phyloP scores from a whole-genome alignment of 2,113 vertebrate genomes.

The Zosterops hypoxanthus region DNA sequence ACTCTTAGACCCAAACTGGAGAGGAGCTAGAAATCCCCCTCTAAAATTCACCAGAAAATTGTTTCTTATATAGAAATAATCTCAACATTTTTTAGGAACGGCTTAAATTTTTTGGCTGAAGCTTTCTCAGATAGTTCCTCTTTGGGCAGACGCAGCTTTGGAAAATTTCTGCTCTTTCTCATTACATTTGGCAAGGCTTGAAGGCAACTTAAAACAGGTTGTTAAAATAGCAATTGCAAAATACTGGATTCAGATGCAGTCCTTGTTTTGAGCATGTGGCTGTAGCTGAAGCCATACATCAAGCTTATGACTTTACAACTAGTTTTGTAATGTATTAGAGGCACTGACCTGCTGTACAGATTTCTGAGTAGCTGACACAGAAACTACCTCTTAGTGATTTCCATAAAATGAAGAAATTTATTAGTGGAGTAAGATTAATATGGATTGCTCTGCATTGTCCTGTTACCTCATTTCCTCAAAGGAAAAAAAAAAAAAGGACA shows the following conservation, averaged over 20 bases:
- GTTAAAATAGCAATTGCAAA: constrained; percentile 49
- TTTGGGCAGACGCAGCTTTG: background rate
- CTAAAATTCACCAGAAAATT: background rate
- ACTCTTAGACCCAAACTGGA: background rate
- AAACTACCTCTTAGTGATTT: background rate
- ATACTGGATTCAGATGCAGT: background rate
- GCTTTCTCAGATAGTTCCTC: background rate
- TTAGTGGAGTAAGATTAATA: background rate
- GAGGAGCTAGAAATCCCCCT: background rate
- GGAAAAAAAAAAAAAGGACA: background rate
- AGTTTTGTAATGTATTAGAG: background rate
- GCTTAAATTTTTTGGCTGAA: background rate
- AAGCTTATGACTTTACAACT: background rate
- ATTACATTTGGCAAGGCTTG: constrained; percentile 37
- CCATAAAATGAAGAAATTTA: background rate
- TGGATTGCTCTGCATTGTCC: background rate
- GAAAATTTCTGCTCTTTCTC: constrained; percentile 28
- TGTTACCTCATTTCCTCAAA: background rate
- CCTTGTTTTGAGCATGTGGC: background rate
- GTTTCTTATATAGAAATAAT: background rate
- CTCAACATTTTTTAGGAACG: background rate
- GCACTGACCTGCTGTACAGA: background rate
- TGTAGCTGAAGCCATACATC: background rate
- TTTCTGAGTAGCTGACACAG: background rate
- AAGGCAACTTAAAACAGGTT: constrained; percentile 32